phyloP scores from a whole-genome alignment of 2,797 vertebrate genomes.

The Sebastes itinus region DNA sequence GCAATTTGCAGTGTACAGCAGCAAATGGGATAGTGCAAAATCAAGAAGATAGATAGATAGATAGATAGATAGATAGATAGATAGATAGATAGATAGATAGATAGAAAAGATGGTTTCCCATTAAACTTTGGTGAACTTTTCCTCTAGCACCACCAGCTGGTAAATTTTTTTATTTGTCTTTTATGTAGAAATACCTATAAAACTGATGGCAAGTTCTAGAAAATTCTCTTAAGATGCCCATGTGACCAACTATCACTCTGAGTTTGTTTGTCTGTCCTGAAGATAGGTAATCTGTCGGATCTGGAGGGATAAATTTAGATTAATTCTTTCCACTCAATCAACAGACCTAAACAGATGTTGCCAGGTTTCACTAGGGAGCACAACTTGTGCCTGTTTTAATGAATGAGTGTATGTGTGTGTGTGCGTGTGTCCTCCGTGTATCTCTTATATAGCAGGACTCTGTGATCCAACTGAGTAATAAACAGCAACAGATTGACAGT shows the following conservation, averaged over 20 bases:
- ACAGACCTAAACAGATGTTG: slow-evolving; percentile 61
- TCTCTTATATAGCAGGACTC: not conserved
- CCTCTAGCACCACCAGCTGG: not conserved
- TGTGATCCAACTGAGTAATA: slow-evolving; percentile 18
- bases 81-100: no score
- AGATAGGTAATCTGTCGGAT: slow-evolving; percentile 47
- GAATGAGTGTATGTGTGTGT: slow-evolving; percentile 13
- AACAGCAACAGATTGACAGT: slow-evolving; percentile 46
- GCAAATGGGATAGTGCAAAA: no score
- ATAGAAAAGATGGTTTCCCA: no score
- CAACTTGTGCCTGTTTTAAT: slow-evolving; percentile 40
- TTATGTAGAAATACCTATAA: not conserved
- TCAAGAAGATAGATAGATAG: no score
- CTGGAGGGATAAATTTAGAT: slow-evolving; percentile 48
- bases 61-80: no score
- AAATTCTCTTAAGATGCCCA: not conserved
- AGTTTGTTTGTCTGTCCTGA: slow-evolving; percentile 45
- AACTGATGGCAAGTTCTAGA: not conserved
- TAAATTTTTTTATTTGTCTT: not conserved
- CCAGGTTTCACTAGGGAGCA: slow-evolving; percentile 50
- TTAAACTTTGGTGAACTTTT: no score
- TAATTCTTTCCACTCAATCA: slow-evolving; percentile 60
- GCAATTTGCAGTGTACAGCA: no score
- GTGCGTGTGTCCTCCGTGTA: not conserved
- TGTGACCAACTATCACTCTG: not conserved